phyloP scores from a whole-genome alignment of 1,140 invertebrate species.

The Bombus vancouverensis region DNA sequence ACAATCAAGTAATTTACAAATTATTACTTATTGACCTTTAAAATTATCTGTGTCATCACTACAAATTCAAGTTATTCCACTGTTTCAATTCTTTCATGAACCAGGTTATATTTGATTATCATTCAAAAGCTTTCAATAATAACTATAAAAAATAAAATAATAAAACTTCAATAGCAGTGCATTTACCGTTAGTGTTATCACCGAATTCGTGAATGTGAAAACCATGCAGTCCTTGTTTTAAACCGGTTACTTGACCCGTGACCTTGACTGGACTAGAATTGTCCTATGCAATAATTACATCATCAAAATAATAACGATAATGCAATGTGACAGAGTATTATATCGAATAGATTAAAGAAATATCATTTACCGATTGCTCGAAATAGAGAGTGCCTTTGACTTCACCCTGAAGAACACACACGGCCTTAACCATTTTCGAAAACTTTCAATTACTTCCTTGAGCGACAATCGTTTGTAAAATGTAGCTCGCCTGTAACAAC shows the following conservation, averaged over 20 bases:
- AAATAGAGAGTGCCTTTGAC: slow-evolving; percentile 92
- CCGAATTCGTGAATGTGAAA: slow-evolving; percentile 99
- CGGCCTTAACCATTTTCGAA: slow-evolving; percentile 86
- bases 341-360: neutral
- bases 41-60: no score
- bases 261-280: slow-evolving; percentile 85
- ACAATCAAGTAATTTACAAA: neutral
- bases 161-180: neutral
- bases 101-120: neutral
- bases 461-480: neutral
- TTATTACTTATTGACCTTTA: slow-evolving; percentile 16
- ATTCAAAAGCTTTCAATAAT: neutral
- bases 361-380: slow-evolving; percentile 86
- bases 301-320: neutral
- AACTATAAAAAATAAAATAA: slow-evolving; percentile 14
- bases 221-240: slow-evolving; percentile 90
- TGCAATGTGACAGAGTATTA: neutral
- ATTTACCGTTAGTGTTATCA: slow-evolving; percentile 94
- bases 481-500: neutral
- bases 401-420: slow-evolving; percentile 93
- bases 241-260: slow-evolving; percentile 88
- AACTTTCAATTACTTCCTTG: neutral
- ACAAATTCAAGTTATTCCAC: no score
- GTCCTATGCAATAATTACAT: slow-evolving; percentile 74
- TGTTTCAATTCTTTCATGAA: neutral